phyloP scores from a whole-genome alignment of 1,140 invertebrate genomes.

The Sarcophaga bullata region DNA sequence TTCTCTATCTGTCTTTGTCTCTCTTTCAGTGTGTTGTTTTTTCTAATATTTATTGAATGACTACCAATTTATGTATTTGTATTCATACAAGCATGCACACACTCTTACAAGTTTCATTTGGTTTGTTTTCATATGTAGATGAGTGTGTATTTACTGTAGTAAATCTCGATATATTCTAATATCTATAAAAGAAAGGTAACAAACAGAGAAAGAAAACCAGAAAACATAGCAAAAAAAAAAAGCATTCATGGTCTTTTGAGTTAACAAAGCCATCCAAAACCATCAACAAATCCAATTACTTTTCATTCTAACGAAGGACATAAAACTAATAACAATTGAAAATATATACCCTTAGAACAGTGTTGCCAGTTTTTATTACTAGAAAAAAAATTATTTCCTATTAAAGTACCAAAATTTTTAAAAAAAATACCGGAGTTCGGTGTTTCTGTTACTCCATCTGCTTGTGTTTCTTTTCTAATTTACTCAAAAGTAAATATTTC shows the following conservation, averaged over 20 bases:
- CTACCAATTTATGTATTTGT: neutral
- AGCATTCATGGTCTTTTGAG: constrained; percentile 37
- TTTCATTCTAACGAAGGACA: constrained; percentile 41
- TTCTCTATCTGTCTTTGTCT: too few species aligned
- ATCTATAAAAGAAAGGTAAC: too few species aligned
- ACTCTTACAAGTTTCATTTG: too few species aligned
- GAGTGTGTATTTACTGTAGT: neutral
- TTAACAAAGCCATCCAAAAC: constrained; percentile 39
- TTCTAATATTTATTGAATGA: constrained; percentile 11
- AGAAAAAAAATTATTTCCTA: too few species aligned
- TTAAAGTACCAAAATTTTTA: too few species aligned
- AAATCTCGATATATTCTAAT: neutral
- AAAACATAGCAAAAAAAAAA: constrained; percentile 17
- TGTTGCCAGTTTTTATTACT: too few species aligned
- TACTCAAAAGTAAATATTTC: too few species aligned
- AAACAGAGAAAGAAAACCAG: neutral
- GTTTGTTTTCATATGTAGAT: neutral
- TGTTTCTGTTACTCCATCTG: too few species aligned
- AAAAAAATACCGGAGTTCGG: too few species aligned
- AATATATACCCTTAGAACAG: constrained; percentile 14
- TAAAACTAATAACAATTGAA: constrained; percentile 43
- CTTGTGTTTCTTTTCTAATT: too few species aligned
- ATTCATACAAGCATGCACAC: neutral
- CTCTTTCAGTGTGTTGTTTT: neutral
- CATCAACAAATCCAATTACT: constrained; percentile 42